phyloP scores from a whole-genome alignment of 23 tunicate genomes.

The Botrylloides violaceus region DNA sequence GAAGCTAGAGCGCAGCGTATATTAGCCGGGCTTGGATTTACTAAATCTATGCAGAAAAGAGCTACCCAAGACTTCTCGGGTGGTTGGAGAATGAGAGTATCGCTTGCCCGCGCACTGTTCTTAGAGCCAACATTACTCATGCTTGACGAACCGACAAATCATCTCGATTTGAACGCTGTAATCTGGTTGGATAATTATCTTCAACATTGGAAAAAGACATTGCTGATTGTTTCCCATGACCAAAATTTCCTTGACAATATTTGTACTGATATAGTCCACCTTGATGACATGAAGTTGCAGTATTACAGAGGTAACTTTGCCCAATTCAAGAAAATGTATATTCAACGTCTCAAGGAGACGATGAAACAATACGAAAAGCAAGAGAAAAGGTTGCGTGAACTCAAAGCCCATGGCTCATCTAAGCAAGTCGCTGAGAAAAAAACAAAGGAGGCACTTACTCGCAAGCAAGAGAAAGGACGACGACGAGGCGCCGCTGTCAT shows the following conservation, averaged over 20 bases:
- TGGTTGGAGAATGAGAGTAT: slow-evolving; percentile 99
- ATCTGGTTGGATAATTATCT: slow-evolving; percentile 98
- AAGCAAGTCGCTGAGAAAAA: slow-evolving; percentile 90
- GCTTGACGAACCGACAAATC: slow-evolving; percentile 99
- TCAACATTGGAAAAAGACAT: slow-evolving; percentile 94
- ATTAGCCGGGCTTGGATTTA: slow-evolving; percentile 96
- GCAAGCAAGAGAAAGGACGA: slow-evolving; percentile 89
- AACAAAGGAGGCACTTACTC: slow-evolving; percentile 82
- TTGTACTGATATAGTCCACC: slow-evolving; percentile 90
- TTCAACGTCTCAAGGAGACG: slow-evolving; percentile 60
- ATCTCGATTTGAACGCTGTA: slow-evolving; percentile 97
- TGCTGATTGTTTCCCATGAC: slow-evolving; percentile 97
- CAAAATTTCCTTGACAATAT: slow-evolving; percentile 90
- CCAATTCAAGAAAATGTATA: slow-evolving; percentile 92
- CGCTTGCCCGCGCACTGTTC: slow-evolving; percentile 93
- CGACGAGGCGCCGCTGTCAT: slow-evolving; percentile 53
- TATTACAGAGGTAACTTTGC: slow-evolving; percentile 88
- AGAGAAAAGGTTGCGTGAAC: slow-evolving; percentile 53
- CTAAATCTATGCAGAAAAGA: slow-evolving; percentile 73
- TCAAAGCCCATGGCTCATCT: slow-evolving; percentile 84
- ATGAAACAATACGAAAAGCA: slow-evolving; percentile 96
- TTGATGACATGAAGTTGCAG: slow-evolving; percentile 76
- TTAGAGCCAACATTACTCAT: slow-evolving; percentile 91
- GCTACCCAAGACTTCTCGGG: slow-evolving; percentile 97
- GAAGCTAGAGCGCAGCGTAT: slow-evolving; percentile 92